These are phyloP conservation scores for Callithrix jacchus DNA, from an alignment of 2,113 vertebrate genomes.

Conservation along the genomic window DNA sequence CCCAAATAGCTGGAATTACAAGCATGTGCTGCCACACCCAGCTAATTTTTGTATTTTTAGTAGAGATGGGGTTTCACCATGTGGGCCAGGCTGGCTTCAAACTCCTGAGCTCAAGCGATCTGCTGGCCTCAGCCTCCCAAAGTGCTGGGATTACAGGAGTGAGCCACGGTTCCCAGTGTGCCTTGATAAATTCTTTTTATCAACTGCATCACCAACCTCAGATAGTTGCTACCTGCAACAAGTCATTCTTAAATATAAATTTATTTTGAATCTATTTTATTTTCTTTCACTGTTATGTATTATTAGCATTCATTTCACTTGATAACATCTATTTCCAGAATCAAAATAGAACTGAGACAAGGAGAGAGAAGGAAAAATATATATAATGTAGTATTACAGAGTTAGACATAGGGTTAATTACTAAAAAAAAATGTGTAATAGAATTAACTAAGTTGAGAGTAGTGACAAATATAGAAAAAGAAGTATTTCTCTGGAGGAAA, in stretches of 20 bases:
- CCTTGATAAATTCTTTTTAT: no score
- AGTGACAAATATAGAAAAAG: conserved; percentile 51
- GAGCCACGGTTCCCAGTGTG: not conserved
- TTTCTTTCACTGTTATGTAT: not conserved
- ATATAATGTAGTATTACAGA: conserved; percentile 17
- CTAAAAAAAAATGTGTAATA: conserved; percentile 2
- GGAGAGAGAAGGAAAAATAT: not conserved
- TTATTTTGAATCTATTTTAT: not conserved
- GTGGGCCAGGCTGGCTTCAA: not conserved
- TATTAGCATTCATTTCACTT: not conserved
- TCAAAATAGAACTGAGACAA: conserved; percentile 30
- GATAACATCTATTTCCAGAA: conserved; percentile 30
- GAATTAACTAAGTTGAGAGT: conserved; percentile 34
- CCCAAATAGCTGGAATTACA: not conserved
- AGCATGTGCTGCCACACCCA: not conserved
- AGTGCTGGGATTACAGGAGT: not conserved
- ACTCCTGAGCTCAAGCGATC: not conserved
- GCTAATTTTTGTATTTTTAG: not conserved
- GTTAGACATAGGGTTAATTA: conserved; percentile 59
- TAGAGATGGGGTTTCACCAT: not conserved
- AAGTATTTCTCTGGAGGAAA: conserved; percentile 49
- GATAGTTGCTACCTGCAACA: no score
- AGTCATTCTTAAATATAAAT: conserved; percentile 7
- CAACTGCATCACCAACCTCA: no score
- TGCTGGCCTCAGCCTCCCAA: not conserved